Evolutionary conservation across 2,888 invertebrate species (phyloP), one percentile per base, ranked within the genome.

Genomic region (Patella pellucida): DNA sequence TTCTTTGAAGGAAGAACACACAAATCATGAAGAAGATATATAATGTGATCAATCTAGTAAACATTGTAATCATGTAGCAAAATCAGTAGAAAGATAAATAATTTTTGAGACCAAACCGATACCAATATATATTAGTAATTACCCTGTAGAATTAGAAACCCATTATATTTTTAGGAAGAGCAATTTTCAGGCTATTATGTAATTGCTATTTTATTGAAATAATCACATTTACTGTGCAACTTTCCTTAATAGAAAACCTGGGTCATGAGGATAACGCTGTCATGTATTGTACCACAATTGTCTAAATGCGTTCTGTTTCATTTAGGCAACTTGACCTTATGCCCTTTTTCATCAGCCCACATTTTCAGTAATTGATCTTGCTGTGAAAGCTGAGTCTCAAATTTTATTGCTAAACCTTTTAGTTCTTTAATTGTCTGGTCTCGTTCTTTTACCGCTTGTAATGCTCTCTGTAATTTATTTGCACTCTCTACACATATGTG

Each of bases 301-400:
- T 41, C 41, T 1, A 41, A 41, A 41, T 41, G 68, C 56, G n/a
- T 54, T 27, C 14, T 14, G n/a, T 41, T 52, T 73, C 62, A 74
- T 52, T 71, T 71, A 31, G 76, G 73, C 11, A 71, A 54, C 23
- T 51, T 76, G 62, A 83, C 79, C 74, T 85, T 85, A 72, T 85
- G 82, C 15, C 84, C 86, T 79, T 84, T 83, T 68, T 82, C 83
- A 27, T 86, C 85, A 4, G 85, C 84, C 78, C 81, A 86, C 78
- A 82, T 72, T 79, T 87, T 86, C 9, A 87, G 78, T 31, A 88
- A 77, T 56, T 84, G 80, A 73, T 88, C 88, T 70, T 87, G 86
- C 69, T 86, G 85, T 71, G 81, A 83, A 19, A 88, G 80, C 77
- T 88, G 87, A 72, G 80, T 82, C 79, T 88, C 86, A 82, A 86